A percentile compares a stretch with the other conserved stretches of the same genome.
These are phyloP conservation scores for Calephelis perditalis DNA, from an alignment of 2,888 invertebrate genomes.

Conservation along the genomic window DNA sequence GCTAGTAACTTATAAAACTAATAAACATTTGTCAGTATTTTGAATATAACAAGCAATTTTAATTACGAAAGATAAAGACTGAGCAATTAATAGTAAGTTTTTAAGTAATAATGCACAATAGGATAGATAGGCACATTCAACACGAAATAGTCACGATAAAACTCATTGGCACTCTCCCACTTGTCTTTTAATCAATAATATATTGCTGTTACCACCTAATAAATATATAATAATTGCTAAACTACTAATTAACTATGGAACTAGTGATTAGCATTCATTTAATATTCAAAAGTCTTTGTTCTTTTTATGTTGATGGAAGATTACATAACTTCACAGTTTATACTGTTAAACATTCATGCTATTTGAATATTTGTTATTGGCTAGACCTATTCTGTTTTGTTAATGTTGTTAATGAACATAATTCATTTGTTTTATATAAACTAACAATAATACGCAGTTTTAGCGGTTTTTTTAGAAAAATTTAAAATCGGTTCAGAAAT, in stretches of 20 bases:
- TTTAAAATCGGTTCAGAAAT: no score
- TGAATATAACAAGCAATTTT: constrained; percentile 3
- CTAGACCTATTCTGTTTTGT: no score
- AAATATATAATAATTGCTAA: neutral
- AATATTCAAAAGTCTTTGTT: no score
- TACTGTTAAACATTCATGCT: no score
- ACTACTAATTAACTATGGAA: neutral
- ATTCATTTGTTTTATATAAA: no score
- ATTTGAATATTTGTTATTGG: no score
- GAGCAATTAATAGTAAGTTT: neutral
- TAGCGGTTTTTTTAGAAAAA: no score
- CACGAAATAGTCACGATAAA: neutral
- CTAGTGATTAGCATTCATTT: neutral
- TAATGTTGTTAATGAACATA: no score
- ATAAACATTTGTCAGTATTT: neutral
- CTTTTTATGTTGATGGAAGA: no score
- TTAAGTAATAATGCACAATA: neutral
- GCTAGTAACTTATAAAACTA: neutral
- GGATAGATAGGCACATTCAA: neutral
- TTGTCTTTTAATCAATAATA: constrained; percentile 1
- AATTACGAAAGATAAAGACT: constrained; percentile 2
- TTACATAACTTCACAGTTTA: no score
- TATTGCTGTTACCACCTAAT: neutral
- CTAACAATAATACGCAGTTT: no score
- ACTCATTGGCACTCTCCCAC: neutral